A percentile compares a stretch with the other conserved stretches of the same genome.
phyloP scores from a whole-genome alignment of 2,888 invertebrate genomes.

The Thelaira solivaga region DNA sequence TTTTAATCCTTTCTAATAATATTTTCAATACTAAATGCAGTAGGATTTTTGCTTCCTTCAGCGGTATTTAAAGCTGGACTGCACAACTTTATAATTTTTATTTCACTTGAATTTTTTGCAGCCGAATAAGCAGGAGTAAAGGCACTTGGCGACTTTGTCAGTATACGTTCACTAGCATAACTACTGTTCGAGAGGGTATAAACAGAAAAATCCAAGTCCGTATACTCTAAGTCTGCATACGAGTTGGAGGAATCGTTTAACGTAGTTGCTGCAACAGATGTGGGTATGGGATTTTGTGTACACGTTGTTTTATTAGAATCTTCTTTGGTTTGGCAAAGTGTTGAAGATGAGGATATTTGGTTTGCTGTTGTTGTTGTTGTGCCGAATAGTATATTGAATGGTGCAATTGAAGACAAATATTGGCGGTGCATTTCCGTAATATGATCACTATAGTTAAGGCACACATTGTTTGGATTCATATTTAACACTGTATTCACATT shows the following conservation, averaged over 20 bases:
- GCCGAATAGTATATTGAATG: conserved; percentile 74
- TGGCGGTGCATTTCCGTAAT: conserved; percentile 76
- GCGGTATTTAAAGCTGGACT: conserved; percentile 30
- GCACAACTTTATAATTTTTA: conserved; percentile 34
- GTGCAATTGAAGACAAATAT: conserved; percentile 74
- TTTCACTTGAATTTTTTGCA: conserved; percentile 7
- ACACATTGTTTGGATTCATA: conserved; percentile 49
- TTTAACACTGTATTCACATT: conserved; percentile 41
- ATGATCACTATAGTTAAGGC: conserved; percentile 74
- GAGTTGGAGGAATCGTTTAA: conserved; percentile 57
- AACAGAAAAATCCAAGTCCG: conserved; percentile 63
- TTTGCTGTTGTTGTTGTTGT: conserved; percentile 33
- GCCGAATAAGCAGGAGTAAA: conserved; percentile 66
- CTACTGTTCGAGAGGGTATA: conserved; percentile 62
- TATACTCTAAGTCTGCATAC: conserved; percentile 62
- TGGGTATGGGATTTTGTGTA: neutral
- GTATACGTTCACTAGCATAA: conserved; percentile 62
- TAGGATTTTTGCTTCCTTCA: conserved; percentile 60
- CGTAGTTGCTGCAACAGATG: conserved; percentile 43
- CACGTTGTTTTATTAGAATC: neutral
- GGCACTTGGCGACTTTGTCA: conserved; percentile 70
- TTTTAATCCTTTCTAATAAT: conserved; percentile 74
- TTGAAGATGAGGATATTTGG: conserved; percentile 32
- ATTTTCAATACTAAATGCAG: conserved; percentile 75
- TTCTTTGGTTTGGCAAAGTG: conserved; percentile 27